Evolutionary conservation across 2,888 invertebrate genomes (phyloP), one percentile per base, ranked within the genome.

Genomic region (Unio delphinus): DNA sequence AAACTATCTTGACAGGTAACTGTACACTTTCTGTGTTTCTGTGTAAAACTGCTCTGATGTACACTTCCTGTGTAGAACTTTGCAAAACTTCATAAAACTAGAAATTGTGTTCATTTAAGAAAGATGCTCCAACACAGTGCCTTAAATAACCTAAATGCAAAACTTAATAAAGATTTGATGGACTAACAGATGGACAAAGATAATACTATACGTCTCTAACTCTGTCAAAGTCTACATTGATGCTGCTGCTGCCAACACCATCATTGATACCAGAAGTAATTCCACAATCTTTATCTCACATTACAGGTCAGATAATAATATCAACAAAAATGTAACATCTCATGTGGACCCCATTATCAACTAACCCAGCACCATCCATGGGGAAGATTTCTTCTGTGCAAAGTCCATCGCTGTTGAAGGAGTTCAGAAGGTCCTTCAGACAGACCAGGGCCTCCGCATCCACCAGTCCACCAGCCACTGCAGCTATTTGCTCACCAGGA

Each of bases 311-410:
- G 45, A 45, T 45, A 45, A 45, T 11, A 45, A 45, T 11, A 45
- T 45, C 11, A 8, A 45, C 8, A 45, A 45, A 45, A 23, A 63
- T 63, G 3, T 26, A 34, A 18, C 45, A 54, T 8, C 34, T 15
- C 6, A 34, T 28, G 30, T 63, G 18, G 18, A 20, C 20, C 45
- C 26, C 26, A 23, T 26, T 56, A 30, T 28, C 20, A 61, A 72
- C 82, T 66, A 71, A 89, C 89, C 89, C 89, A 55, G 90, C 87
- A 23, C 88, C 90, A 76, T 87, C 86, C 81, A 83, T 85, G n/a
- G 97, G 96, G 91, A 97, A 97, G 82, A 93, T 93, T 88, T 96
- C 95, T 90, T 99, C 99, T 0, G 98, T 98, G 90, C 95, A 97
- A 0, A 95, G 90, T 55, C 92, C 91, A 89, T 99, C 98, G 23